Evolutionary conservation across 2,888 invertebrate genomes (phyloP).

Genomic region (Noctua comes): DNA sequence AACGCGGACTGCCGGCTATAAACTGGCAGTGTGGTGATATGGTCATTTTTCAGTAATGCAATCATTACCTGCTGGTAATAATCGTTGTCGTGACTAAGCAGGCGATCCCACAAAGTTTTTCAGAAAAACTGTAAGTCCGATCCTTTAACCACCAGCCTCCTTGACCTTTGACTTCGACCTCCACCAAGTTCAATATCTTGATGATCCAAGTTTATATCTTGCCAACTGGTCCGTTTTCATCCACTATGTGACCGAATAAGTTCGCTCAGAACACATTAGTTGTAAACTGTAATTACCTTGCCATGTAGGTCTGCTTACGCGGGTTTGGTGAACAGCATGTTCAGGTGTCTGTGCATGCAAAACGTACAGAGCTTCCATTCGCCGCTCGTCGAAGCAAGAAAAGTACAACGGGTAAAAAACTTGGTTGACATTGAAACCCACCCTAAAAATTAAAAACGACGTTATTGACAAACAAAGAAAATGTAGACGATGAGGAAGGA

Average conservation of each 20-base stretch:
- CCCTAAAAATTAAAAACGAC: slow-evolving; percentile 71
- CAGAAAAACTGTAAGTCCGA: not conserved
- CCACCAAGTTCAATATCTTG: not conserved
- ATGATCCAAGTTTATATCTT: not conserved
- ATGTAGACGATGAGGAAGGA: not conserved
- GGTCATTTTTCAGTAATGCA: not conserved
- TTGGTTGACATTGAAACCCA: slow-evolving; percentile 87
- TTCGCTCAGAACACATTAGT: not conserved
- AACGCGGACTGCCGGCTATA: not conserved
- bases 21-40: not conserved
- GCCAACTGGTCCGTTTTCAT: not conserved
- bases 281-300: slow-evolving; percentile 71
- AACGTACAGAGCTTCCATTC: slow-evolving; percentile 88
- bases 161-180: not conserved
- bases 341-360: slow-evolving; percentile 84
- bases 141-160: not conserved
- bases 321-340: slow-evolving; percentile 85
- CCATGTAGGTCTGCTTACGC: slow-evolving; percentile 87
- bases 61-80: not conserved
- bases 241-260: not conserved
- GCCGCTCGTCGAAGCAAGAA: slow-evolving; percentile 89
- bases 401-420: slow-evolving; percentile 86
- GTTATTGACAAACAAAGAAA: not conserved
- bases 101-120: not conserved
- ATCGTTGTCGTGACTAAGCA: not conserved